A percentile compares a stretch with the other conserved stretches of the same genome.
Evolutionary conservation across 1,140 invertebrate species (phyloP).

Genomic region (Caerostris darwini): DNA sequence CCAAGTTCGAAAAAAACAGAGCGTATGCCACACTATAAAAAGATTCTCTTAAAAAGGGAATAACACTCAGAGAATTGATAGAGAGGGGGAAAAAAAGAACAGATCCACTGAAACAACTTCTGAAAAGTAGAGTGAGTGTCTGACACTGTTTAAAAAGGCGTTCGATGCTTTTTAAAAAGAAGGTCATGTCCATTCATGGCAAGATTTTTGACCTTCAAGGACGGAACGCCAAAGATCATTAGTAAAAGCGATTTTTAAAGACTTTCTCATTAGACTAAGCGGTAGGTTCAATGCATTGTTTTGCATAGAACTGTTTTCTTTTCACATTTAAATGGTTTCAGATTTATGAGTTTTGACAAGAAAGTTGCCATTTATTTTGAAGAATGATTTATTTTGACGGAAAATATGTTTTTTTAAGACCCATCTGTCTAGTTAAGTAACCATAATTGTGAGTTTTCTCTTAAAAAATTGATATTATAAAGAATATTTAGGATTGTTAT

Average conservation of each 20-base stretch:
- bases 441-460: too few species aligned
- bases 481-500: too few species aligned
- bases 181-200: slow-evolving; percentile 58
- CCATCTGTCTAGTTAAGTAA: too few species aligned
- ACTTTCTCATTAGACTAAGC: slow-evolving; percentile 27
- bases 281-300: slow-evolving; percentile 32
- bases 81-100: neutral
- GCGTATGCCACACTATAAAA: too few species aligned
- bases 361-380: neutral
- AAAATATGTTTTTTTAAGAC: neutral
- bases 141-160: slow-evolving; percentile 58
- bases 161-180: slow-evolving; percentile 20
- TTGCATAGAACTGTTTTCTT: neutral
- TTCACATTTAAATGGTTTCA: neutral
- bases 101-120: neutral
- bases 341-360: neutral
- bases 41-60: too few species aligned
- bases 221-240: slow-evolving; percentile 12
- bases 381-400: neutral
- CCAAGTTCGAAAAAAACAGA: too few species aligned
- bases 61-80: too few species aligned
- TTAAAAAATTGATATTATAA: too few species aligned
- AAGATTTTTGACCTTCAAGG: slow-evolving; percentile 58
- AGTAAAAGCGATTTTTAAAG: slow-evolving; percentile 53
- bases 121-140: slow-evolving; percentile 40